Evolutionary conservation across 2,797 vertebrate genomes (phyloP).

Genomic region (Anabas testudineus): DNA sequence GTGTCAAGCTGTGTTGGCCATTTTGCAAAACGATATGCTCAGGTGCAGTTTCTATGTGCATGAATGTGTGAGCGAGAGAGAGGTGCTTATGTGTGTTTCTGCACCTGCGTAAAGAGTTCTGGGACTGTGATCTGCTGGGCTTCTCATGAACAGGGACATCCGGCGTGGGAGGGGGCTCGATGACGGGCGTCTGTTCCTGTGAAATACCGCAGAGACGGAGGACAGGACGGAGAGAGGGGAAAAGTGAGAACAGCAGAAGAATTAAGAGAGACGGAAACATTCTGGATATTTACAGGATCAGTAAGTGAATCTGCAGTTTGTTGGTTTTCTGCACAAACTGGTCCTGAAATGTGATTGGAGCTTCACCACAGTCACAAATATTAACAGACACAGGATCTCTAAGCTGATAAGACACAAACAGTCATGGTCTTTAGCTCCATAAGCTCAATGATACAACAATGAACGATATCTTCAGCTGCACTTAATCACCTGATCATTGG

Average conservation of each 20-base stretch:
- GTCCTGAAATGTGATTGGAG: no score
- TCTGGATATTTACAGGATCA: no score
- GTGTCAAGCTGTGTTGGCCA: slow-evolving; percentile 60
- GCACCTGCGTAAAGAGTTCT: slow-evolving; percentile 80
- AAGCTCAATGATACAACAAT: no score
- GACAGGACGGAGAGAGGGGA: not conserved
- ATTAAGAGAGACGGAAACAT: not conserved
- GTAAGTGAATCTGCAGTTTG: no score
- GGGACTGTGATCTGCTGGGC: slow-evolving; percentile 65
- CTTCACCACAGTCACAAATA: no score
- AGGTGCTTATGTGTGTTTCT: slow-evolving; percentile 7
- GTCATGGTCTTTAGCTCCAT: no score
- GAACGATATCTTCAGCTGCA: no score
- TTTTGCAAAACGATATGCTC: slow-evolving; percentile 49
- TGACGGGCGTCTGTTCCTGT: slow-evolving; percentile 68
- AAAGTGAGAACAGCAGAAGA: not conserved
- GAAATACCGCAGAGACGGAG: slow-evolving; percentile 19
- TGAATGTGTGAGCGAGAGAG: slow-evolving; percentile 19
- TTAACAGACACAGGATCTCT: no score
- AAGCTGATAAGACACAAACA: no score
- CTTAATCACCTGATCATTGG: no score
- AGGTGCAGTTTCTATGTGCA: slow-evolving; percentile 21
- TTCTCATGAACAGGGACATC: slow-evolving; percentile 61
- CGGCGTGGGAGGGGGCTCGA: slow-evolving; percentile 67
- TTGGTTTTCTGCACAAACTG: no score